A percentile compares a stretch with the other conserved stretches of the same genome.
Conservation (phyloP, 2,113 vertebrate genomes). For the Climacteris rufus region DNA sequence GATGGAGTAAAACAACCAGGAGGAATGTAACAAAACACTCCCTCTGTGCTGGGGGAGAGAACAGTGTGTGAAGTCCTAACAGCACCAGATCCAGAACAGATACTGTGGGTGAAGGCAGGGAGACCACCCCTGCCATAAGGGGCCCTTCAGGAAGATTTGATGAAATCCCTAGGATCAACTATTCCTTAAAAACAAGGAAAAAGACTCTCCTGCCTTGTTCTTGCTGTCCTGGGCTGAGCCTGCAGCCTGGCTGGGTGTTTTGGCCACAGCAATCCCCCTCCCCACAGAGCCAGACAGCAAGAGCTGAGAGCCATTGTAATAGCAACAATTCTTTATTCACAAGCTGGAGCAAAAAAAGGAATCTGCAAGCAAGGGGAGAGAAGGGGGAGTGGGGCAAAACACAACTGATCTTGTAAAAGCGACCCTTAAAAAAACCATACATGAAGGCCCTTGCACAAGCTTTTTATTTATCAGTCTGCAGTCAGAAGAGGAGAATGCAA, state of each 20-base stretch:
- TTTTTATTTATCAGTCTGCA: conserved; percentile 23
- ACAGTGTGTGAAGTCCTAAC: not conserved
- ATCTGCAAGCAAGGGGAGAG: not conserved
- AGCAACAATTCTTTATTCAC: conserved; percentile 6
- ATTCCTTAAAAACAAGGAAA: not conserved
- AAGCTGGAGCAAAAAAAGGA: not conserved
- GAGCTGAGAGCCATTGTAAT: not conserved
- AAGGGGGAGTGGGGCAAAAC: not conserved
- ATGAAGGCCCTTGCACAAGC: not conserved
- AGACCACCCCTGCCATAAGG: not conserved
- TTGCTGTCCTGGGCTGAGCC: not conserved
- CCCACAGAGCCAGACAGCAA: not conserved
- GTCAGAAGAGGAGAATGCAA: not conserved
- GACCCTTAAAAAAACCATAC: conserved; percentile 3
- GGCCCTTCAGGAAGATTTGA: not conserved
- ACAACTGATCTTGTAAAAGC: conserved; percentile 43
- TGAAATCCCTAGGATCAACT: not conserved
- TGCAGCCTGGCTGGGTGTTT: not conserved
- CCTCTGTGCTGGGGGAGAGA: not conserved
- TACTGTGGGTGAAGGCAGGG: not conserved
- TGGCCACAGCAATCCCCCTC: not conserved
- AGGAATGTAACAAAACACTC: not conserved
- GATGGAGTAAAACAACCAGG: not conserved
- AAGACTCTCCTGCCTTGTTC: not conserved
- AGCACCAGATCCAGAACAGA: not conserved